These are phyloP conservation scores for Trichonephila inaurata DNA, from an alignment of 1,140 invertebrate genomes.

Conservation along the genomic window DNA sequence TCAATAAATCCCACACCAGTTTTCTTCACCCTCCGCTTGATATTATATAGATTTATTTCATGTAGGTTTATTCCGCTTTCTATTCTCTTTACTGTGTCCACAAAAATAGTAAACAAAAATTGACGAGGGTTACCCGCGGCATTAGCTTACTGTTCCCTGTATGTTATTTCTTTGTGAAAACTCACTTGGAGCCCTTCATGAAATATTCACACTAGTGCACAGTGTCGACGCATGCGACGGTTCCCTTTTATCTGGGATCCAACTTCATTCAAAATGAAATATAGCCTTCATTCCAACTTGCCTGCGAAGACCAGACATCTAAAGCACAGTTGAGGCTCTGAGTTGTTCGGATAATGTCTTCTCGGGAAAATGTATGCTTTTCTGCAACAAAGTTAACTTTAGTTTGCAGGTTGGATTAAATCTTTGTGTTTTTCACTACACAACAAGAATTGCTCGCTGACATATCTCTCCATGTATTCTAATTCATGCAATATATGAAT, in stretches of 20 bases:
- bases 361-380: neutral
- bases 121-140: conserved; percentile 3
- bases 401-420: too few relatives aligned
- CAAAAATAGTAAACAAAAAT: neutral
- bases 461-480: too few relatives aligned
- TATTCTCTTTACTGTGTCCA: neutral
- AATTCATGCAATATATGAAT: too few relatives aligned
- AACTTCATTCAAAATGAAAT: conserved; percentile 6
- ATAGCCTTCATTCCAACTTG: neutral
- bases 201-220: neutral
- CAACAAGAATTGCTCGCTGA: too few relatives aligned
- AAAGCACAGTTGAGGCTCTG: neutral
- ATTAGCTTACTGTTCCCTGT: conserved; percentile 27
- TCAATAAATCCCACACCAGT: conserved; percentile 42
- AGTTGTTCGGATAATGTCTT: neutral
- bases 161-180: conserved; percentile 22
- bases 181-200: conserved; percentile 1
- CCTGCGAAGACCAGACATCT: neutral
- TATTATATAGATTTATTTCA: conserved; percentile 53
- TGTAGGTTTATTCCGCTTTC: conserved; percentile 31
- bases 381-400: too few relatives aligned
- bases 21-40: neutral
- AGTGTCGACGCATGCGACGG: neutral
- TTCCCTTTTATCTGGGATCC: neutral
- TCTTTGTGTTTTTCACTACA: too few relatives aligned